phyloP scores from a whole-genome alignment of 2,797 vertebrate species.

The Fratercula arctica region DNA sequence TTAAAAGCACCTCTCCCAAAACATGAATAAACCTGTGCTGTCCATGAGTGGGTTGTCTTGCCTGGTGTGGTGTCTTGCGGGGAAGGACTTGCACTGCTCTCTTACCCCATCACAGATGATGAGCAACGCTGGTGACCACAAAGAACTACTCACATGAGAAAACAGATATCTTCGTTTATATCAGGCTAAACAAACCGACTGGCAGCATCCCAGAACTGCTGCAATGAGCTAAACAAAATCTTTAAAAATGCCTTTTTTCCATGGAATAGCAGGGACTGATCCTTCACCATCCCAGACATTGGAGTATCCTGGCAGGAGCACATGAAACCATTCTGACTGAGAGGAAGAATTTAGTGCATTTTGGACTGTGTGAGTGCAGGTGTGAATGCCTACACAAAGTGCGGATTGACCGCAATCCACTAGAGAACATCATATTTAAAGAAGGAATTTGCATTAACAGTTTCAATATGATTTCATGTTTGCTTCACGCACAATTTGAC shows the following conservation, averaged over 20 bases:
- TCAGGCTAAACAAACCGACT: background rate
- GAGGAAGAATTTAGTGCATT: background rate
- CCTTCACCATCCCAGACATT: background rate
- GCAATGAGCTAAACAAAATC: background rate
- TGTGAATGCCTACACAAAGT: conserved; percentile 4
- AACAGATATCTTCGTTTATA: background rate
- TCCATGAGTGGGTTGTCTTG: background rate
- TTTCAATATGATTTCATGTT: conserved; percentile 32
- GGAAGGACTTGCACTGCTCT: background rate
- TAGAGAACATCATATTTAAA: background rate
- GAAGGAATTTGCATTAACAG: conserved; percentile 39
- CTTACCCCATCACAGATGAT: background rate
- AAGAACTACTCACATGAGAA: background rate
- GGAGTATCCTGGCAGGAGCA: background rate
- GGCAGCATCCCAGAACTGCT: background rate
- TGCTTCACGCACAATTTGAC: background rate
- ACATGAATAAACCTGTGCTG: conserved; percentile 18
- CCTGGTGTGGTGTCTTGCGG: background rate
- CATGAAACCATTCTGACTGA: background rate
- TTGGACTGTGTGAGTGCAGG: background rate
- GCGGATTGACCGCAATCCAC: background rate
- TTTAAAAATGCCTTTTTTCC: background rate
- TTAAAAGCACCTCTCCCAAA: background rate
- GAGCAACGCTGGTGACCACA: background rate
- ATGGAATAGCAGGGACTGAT: background rate